Evolutionary conservation across 1,140 invertebrate species (phyloP).

Genomic region (Adelges cooleyi): DNA sequence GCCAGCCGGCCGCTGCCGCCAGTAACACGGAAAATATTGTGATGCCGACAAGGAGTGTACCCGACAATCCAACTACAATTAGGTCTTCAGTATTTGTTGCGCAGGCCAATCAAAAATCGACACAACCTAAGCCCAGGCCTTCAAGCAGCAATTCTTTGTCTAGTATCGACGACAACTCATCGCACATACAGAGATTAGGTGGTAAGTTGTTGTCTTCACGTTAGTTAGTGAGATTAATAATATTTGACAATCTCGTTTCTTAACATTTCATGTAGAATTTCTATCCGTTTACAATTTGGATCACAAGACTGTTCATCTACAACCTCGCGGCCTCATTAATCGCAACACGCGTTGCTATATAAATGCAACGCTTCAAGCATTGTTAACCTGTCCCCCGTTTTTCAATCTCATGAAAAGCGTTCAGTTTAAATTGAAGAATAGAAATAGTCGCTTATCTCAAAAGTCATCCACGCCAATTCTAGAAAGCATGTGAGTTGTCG

Average conservation of each 20-base stretch:
- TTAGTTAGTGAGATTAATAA: background rate
- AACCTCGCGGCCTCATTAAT: conserved; percentile 79
- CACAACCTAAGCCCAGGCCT: background rate
- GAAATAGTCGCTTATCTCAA: conserved; percentile 28
- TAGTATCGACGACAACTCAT: background rate
- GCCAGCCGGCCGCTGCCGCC: background rate
- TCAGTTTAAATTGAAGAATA: conserved; percentile 41
- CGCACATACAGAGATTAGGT: conserved; percentile 1
- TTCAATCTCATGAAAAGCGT: conserved; percentile 74
- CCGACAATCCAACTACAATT: background rate
- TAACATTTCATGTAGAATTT: conserved; percentile 49
- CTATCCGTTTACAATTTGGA: conserved; percentile 59
- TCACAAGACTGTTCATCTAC: conserved; percentile 56
- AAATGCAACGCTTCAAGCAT: conserved; percentile 79
- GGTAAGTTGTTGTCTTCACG: conserved; percentile 16
- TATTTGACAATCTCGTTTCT: background rate
- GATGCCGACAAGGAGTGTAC: conserved; percentile 9
- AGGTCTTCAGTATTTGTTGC: conserved; percentile 1
- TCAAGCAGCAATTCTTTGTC: background rate
- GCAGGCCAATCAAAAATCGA: conserved; percentile 3
- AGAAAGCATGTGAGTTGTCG: conserved; percentile 65
- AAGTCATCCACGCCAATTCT: conserved; percentile 74
- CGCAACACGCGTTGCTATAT: conserved; percentile 92
- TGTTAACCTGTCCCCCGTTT: conserved; percentile 85
- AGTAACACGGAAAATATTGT: background rate